phyloP scores from a whole-genome alignment of 2,113 vertebrate genomes.

The Chloropsis hardwickii region DNA sequence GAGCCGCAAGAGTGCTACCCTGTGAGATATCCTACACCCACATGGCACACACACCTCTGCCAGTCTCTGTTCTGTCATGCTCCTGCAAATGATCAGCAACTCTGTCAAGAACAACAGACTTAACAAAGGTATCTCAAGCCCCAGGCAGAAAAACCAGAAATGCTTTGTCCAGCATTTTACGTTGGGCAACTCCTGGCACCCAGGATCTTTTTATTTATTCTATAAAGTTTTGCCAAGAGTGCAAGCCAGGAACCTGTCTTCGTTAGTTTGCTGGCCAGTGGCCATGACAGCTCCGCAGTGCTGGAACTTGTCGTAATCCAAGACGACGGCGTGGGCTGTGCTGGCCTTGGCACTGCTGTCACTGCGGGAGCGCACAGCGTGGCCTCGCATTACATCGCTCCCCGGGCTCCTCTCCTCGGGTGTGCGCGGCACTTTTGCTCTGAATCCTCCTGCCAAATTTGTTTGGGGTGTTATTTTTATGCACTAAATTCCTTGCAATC shows the following conservation, averaged over 20 bases:
- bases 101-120: background rate
- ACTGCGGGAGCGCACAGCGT: background rate
- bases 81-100: background rate
- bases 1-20: background rate
- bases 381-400: background rate
- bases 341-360: background rate
- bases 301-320: background rate
- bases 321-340: background rate
- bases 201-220: background rate
- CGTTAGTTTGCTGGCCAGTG: background rate
- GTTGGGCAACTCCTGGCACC: background rate
- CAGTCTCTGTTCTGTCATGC: background rate
- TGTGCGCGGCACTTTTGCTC: background rate
- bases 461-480: conserved; percentile 47
- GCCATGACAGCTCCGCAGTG: background rate
- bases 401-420: background rate
- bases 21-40: background rate
- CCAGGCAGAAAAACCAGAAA: background rate
- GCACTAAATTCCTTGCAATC: conserved; percentile 12
- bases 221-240: background rate
- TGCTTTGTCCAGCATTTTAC: background rate
- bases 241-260: conserved; percentile 54
- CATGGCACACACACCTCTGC: background rate
- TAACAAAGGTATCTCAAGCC: background rate
- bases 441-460: conserved; percentile 6